Base-by-base conservation (phyloP, 1,140 invertebrate genomes). In the Lasioglossum albipes region DNA sequence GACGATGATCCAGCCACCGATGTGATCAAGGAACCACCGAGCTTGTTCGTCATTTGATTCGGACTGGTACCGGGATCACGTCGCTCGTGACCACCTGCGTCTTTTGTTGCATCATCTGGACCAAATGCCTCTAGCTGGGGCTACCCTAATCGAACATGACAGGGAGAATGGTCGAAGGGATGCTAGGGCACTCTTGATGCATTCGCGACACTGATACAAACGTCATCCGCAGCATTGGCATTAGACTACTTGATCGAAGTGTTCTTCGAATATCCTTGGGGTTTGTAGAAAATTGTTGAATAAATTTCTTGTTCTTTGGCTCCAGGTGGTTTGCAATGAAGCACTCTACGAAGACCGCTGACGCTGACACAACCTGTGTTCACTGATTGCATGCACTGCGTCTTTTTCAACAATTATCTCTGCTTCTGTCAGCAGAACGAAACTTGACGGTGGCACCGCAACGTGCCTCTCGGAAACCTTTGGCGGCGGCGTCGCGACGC, bases 401-500 rank as follows among this genome's bases (percentile, higher is more conserved):
- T 27, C 16, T 36, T 4, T 79, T 66, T 65, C 52, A 49, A 52
- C 7, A 42, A 36, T 80, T 75, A 22, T 62, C 42, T 16, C n/a
- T 20, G 42, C 4, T 41, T 61, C 42, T 57, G 59, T 45, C 36
- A 54, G 70, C 7, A 66, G 36, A 13, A 20, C 27, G 27, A 41
- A 54, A 57, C 18, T n/a, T 9, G 49, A 12, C 20, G 41, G 59
- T 61, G 36, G 42, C 20, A n/a, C 45, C 62, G 62, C 64, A 7
- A 65, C 66, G 52, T 5, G 31, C 4, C 54, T 67, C 42, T 69
- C 41, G 41, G 13, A 71, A 78, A 77, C 81, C 81, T 87, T 52
- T 81, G 73, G 80, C 83, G 78, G 71, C 87, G 77, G 85, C 87
- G 89, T 90, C 89, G 87, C 87, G 87, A 86, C 90, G 87, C 90